Evolutionary conservation across 2,797 vertebrate genomes (phyloP), one percentile per base, ranked within the genome.

Genomic region (Poecile montanus): DNA sequence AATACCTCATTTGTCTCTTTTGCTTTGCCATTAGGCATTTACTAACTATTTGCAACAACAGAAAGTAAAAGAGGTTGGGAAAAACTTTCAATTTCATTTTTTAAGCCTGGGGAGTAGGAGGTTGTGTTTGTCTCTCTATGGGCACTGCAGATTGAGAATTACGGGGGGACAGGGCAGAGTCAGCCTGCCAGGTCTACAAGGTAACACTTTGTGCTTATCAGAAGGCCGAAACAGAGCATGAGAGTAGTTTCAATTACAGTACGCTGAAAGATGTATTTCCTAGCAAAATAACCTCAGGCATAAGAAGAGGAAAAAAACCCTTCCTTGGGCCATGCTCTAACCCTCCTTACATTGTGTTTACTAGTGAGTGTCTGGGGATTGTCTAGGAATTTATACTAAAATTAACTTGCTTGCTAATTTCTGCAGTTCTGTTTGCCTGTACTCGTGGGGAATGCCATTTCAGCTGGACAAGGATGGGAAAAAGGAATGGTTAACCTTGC

Each of bases 341-440:
- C 44, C 26, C 62, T 91, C 38, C 48, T 66, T 85, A 88, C 11
- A 14, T 15, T 70, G 76, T 2, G 0, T 89, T 84, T 86, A 88
- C 66, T 47, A 32, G 44, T 56, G 29, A 57, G 25, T 16, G n/a
- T 34, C 75, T 78, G 34, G 73, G 72, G 70, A 92, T 45, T n/a
- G 19, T 60, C 66, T 56, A 62, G 47, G 68, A 89, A 91, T 83
- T 95, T 45, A 25, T 66, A 85, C 27, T 60, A 63, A 93, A 92
- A 94, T 92, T 92, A 94, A 74, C 56, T 75, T 86, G 53, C 44
- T 75, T 79, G 78, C 68, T 96, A 93, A 95, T 95, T 92, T 92
- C 54, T 92, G 53, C 66, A 68, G 30, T 78, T 95, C 48, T 70
- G 44, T 75, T 93, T 89, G 36, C 57, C 40, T 25, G 23, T 81